A percentile compares a stretch with the other conserved stretches of the same genome.
Conservation (phyloP, 2,113 vertebrate genomes). For the Australoheros scitulus region DNA sequence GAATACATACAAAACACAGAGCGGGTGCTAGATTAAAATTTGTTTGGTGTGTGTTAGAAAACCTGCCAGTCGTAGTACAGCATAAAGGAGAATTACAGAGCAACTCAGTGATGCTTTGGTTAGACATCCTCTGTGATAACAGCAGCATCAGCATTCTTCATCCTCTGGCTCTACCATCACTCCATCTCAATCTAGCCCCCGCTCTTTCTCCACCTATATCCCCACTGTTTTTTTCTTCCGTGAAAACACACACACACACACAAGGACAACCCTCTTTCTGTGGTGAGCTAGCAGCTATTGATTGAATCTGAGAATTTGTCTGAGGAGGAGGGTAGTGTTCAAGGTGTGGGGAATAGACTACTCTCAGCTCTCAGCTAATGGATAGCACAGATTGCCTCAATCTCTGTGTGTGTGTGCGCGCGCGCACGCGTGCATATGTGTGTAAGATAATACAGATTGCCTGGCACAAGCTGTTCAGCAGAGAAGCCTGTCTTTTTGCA, state of each 20-base stretch:
- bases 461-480: constrained; percentile 50
- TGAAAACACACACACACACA: not conserved
- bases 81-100: not conserved
- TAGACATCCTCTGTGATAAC: constrained; percentile 25
- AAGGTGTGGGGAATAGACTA: constrained; percentile 61
- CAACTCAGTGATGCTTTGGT: constrained; percentile 4
- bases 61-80: not conserved
- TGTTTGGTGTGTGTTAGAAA: not conserved
- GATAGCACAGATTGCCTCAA: constrained; percentile 59
- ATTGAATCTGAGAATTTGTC: constrained; percentile 64
- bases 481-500: constrained; percentile 61
- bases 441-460: constrained; percentile 47
- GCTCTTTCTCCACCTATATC: constrained; percentile 19
- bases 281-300: constrained; percentile 56
- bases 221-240: not conserved
- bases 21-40: not conserved
- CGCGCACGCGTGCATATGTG: constrained; percentile 6
- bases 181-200: constrained; percentile 35
- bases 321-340: constrained; percentile 60
- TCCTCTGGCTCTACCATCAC: constrained; percentile 31
- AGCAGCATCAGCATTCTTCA: constrained; percentile 41
- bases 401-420: no score
- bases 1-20: not conserved
- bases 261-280: constrained; percentile 11
- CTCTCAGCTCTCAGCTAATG: constrained; percentile 61